Conservation (phyloP, 2,113 vertebrate species). For the Morphnarchus princeps region DNA sequence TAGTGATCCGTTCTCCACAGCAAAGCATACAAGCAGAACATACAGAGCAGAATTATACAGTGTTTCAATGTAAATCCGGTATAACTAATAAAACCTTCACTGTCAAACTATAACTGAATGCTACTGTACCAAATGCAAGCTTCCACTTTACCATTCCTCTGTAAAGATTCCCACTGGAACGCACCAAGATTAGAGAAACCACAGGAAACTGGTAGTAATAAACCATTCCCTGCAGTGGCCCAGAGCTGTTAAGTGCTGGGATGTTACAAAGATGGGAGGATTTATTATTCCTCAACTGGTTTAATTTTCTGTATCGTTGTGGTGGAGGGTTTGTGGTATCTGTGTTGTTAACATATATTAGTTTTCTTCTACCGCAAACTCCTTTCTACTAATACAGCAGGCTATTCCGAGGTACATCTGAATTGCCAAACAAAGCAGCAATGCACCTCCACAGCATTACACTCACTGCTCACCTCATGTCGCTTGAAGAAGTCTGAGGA, state of each 20-base stretch:
- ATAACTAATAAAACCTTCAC: neutral
- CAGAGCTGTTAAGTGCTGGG: neutral
- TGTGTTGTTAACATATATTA: neutral
- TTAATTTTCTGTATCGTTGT: neutral
- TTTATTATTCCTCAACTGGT: neutral
- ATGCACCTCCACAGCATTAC: neutral
- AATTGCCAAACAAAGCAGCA: neutral
- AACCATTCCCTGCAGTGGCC: neutral
- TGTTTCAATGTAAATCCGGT: neutral
- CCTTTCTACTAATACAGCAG: neutral
- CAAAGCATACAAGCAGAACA: neutral
- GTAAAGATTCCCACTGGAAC: neutral
- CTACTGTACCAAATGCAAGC: neutral
- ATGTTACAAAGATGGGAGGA: neutral
- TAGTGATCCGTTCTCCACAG: neutral
- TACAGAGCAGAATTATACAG: neutral
- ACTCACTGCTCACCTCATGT: slow-evolving; percentile 85
- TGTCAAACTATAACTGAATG: neutral
- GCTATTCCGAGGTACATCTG: neutral
- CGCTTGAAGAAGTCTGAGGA: slow-evolving; percentile 90
- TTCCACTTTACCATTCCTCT: neutral
- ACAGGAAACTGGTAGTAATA: neutral
- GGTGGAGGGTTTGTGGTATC: neutral
- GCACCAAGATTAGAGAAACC: neutral
- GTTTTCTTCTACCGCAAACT: neutral